Base-by-base conservation (phyloP, 2,888 invertebrate species). In the Lutraria lutraria region DNA sequence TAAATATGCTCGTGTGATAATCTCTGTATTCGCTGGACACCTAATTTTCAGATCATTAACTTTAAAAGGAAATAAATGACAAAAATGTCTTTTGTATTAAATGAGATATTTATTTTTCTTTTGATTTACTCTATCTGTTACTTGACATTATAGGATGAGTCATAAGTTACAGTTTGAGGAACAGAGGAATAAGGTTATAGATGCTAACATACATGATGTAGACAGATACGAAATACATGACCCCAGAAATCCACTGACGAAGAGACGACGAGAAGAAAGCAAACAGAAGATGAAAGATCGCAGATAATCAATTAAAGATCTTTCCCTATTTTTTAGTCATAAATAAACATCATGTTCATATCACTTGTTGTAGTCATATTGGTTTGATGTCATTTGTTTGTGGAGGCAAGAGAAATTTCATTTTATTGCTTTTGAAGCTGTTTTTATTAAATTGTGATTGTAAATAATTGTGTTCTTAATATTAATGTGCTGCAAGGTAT, bases 191-290 rank as follows among this genome's bases (percentile, higher is more conserved):
- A 97, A 98, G 0, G 98, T 98, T 1, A 96, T 98, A 95, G 99
- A 99, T 97, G 99, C 99, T 0, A 99, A 98, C 86, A 98, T 98
- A 0, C 98, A 98, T 96, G 98, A 98, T 81, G 98, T 98, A 93
- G 99, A 99, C 95, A 99, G 99, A 98, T 99, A 99, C 96, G 99
- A 99, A 96, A 98, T 99, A 53, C 98, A 98, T 95, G 99, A 99
- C 97, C 99, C 99, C 0, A 97, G 99, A 92, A 99, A 99, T 97
- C 98, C 99, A 0, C 97, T 99, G 8, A 99, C 99, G 94, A 98
- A 99, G 97, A 97, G 99, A 83, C 98, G 99, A 96, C 97, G 99
- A 86, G 99, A 98, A 94, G 96, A 90, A 31, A 95, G 95, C 88
- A 95, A 95, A 92, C 93, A 94, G 76, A 89, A 88, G 13, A 89